These are phyloP conservation scores for Arrhamphus sclerolepis DNA, from an alignment of 2,797 vertebrate genomes.

Conservation along the genomic window DNA sequence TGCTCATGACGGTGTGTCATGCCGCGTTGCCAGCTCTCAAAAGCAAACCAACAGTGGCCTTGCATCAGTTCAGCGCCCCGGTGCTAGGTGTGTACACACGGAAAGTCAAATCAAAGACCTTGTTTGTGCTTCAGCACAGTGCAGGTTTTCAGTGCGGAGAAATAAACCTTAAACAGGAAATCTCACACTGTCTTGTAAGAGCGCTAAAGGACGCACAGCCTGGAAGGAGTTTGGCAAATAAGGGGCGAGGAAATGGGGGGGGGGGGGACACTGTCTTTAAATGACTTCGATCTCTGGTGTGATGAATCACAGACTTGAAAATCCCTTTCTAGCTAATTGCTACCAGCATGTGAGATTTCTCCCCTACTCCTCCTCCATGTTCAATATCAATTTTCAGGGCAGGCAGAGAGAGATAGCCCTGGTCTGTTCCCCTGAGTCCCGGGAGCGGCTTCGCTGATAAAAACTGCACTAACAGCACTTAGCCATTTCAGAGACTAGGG, in stretches of 20 bases:
- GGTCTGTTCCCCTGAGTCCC: constrained; percentile 87
- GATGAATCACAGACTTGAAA: constrained; percentile 96
- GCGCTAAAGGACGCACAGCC: constrained; percentile 80
- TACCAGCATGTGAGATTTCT: constrained; percentile 94
- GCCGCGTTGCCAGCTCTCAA: constrained; percentile 62
- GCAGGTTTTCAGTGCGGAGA: constrained; percentile 76
- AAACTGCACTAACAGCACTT: constrained; percentile 93
- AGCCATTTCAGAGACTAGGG: constrained; percentile 83
- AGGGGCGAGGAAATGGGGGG: constrained; percentile 42
- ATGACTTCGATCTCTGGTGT: constrained; percentile 92
- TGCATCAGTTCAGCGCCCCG: constrained; percentile 59
- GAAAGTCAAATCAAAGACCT: constrained; percentile 79
- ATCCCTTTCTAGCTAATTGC: constrained; percentile 99
- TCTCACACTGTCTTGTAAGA: constrained; percentile 83
- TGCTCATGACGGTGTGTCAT: constrained; percentile 61
- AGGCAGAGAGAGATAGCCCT: constrained; percentile 89
- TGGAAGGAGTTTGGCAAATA: constrained; percentile 72
- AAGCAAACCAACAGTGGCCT: constrained; percentile 60
- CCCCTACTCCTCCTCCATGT: constrained; percentile 84
- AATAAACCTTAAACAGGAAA: constrained; percentile 85
- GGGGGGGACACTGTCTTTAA: constrained; percentile 84
- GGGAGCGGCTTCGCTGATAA: constrained; percentile 88
- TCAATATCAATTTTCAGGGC: constrained; percentile 99
- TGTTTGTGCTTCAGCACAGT: constrained; percentile 74
- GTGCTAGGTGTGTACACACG: constrained; percentile 78